phyloP scores from a whole-genome alignment of 2,113 vertebrate genomes.

The Plestiodon gilberti region DNA sequence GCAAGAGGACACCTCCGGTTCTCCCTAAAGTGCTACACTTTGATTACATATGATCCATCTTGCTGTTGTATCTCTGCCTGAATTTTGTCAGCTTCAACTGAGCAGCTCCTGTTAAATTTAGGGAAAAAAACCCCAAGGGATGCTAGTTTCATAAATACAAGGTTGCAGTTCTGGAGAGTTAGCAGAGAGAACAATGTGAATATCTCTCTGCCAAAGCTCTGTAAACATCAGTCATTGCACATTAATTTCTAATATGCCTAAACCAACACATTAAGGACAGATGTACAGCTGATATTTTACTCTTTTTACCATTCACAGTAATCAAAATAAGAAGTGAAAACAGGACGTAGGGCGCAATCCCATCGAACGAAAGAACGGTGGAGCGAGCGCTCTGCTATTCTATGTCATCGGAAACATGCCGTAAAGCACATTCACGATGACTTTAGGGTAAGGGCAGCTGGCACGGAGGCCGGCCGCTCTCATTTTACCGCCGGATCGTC shows the following conservation, averaged over 20 bases:
- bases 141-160: conserved; percentile 38
- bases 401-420: too few relatives aligned
- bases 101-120: conserved; percentile 64
- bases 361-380: too few relatives aligned
- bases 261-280: conserved; percentile 18
- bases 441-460: too few relatives aligned
- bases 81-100: conserved; percentile 50
- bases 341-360: neutral
- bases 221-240: conserved; percentile 40
- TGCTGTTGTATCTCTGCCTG: conserved; percentile 35
- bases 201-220: conserved; percentile 7
- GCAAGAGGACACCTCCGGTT: conserved; percentile 48
- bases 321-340: neutral
- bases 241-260: neutral
- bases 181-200: conserved; percentile 33
- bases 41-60: conserved; percentile 57
- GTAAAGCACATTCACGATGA: too few relatives aligned
- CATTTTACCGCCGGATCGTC: too few relatives aligned
- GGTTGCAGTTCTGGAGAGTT: conserved; percentile 38
- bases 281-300: conserved; percentile 5
- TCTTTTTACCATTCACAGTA: neutral
- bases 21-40: conserved; percentile 46
- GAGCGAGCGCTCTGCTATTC: too few relatives aligned
- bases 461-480: too few relatives aligned
- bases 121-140: conserved; percentile 46